Evolutionary conservation across 35 echinoderm and acorn worm species (phyloP), one percentile per base, ranked within the genome.

Genomic region (Acanthaster planci): DNA sequence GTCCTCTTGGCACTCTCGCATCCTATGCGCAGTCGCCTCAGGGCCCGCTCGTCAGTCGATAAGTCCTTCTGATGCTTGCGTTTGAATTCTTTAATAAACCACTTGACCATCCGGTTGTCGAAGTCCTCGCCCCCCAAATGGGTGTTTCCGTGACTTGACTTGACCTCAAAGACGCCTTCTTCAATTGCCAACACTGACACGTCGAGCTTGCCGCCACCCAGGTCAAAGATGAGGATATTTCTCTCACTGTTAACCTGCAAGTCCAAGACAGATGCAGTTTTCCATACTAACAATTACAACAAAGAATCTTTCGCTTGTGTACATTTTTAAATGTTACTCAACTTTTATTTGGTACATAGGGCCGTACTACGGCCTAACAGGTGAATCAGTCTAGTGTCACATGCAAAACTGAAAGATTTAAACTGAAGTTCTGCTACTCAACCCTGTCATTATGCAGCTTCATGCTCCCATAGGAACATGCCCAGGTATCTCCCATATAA

Each of bases 51-150:
- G 78, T 97, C 93, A 1, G 18, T 21, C 8, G 37, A 50, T 15
- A 97, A 68, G 84, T 97, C 90, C 72, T 97, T 97, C 84, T 97
- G 93, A 68, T 97, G 91, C 87, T 97, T 97, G 10, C 91, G 85
- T 87, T 93, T 90, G 82, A 97, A 97, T 53, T 97, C 87, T 0
- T 30, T 22, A n/a, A 82, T 80, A 32, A 97, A 97, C 26, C 84
- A 80, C 34, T 93, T 80, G 27, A 97, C 94, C 68, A 97, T 64
- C 17, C 90, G 67, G 88, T 91, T 90, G 72, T 94, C 92, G 58
- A 94, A 94, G 79, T 94, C 92, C 38, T 94, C 92, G 5, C 92
- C 92, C 51, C 92, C 92, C 32, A 94, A 77, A 52, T 94, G 92
- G 40, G 92, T 94, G 80, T 94, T 75, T 23, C 92, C 92, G 38